Evolutionary conservation across 2,797 vertebrate genomes (phyloP), one percentile per base, ranked within the genome.

Genomic region (Tolypeutes matacus): DNA sequence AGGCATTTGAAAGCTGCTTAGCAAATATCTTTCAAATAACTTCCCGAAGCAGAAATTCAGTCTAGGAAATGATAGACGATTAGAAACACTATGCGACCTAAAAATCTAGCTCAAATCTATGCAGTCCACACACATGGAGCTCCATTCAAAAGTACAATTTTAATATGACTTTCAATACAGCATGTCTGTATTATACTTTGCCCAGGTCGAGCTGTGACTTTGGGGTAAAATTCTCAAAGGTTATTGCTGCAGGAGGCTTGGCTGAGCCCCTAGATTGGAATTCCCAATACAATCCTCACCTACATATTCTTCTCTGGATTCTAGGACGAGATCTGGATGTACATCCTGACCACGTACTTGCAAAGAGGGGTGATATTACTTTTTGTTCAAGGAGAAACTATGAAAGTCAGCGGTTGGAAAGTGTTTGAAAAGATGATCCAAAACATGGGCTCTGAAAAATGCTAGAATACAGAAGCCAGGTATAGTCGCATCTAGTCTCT

Each of bases 1-100:
- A 78, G 46, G 70, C 85, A 65, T 82, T 70, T 85, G 58, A 91
- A 80, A 53, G n/a, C 23, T 36, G 5, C 27, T 81, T 69, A 75
- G 14, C 27, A 29, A 82, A 76, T 25, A 65, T 46, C 46, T 92
- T 90, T 73, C 56, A 73, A 78, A 49, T 31, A 88, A 85, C 7
- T 11, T 51, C 77, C 36, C n/a, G 1, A 69, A 80, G 51, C 27
- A 88, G 60, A 83, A 78, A 82, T 51, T 46, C 21, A 70, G 21
- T 62, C 49, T 72, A 39, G 60, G 39, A 93, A 89, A 60, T 31
- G 9, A 23, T 7, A 75, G 78, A 46, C 5, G 56, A 10, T 49
- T 49, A 58, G 36, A 96, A 81, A 56, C n/a, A 67, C 72, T 70
- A 88, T 0, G 0, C 42, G 69, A 81, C 14, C 42, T n/a, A 46